A percentile compares a stretch with the other conserved stretches of the same genome.
phyloP scores from a whole-genome alignment of 2,113 vertebrate species.

The Vidua macroura region DNA sequence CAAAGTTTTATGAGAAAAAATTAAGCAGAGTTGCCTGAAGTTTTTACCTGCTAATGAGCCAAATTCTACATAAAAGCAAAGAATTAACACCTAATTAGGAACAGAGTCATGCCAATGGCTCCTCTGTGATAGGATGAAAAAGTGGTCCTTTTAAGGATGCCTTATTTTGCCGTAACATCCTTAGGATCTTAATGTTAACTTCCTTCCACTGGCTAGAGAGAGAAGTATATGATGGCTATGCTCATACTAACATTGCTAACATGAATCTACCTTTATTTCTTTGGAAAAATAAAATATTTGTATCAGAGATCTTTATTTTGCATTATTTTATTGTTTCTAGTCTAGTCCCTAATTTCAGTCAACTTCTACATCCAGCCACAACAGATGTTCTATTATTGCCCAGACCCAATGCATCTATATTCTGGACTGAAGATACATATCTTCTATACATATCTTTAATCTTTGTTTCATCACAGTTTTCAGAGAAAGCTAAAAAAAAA shows the following conservation, averaged over 20 bases:
- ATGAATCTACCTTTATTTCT: neutral
- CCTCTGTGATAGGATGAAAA: neutral
- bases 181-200: neutral
- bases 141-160: neutral
- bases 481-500: neutral
- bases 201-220: neutral
- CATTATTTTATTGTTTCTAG: neutral
- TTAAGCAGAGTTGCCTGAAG: neutral
- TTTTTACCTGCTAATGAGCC: neutral
- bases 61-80: neutral
- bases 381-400: neutral
- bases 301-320: neutral
- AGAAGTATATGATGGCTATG: neutral
- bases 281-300: neutral
- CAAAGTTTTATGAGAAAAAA: neutral
- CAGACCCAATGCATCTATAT: neutral
- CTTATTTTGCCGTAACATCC: neutral
- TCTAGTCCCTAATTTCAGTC: neutral
- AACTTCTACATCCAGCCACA: neutral
- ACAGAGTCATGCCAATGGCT: neutral
- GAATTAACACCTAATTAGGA: neutral
- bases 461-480: neutral
- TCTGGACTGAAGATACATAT: neutral
- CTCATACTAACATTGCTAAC: neutral
- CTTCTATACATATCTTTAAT: neutral